Conservation (phyloP, 2,113 vertebrate species). For the Oreochromis spilurus region DNA sequence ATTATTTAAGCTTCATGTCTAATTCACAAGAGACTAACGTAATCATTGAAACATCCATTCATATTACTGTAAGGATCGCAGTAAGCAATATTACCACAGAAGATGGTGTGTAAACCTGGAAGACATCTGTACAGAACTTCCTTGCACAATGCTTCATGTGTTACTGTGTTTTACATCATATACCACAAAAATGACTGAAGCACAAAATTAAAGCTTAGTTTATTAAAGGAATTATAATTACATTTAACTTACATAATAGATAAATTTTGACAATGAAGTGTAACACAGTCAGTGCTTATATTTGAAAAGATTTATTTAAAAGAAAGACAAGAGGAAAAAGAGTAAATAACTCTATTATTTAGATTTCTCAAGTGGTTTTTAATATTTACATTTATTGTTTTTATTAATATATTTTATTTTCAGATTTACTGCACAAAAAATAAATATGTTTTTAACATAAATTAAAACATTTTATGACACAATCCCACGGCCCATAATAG, state of each 20-base stretch:
- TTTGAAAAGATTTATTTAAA: not conserved
- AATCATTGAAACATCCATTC: not conserved
- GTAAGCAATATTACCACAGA: not conserved
- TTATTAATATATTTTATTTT: not conserved
- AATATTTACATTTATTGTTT: not conserved
- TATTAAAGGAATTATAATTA: not conserved
- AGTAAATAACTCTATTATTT: not conserved
- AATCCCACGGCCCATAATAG: not conserved
- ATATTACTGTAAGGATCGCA: not conserved
- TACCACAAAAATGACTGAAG: not conserved
- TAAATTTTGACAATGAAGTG: not conserved
- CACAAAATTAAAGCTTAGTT: not conserved
- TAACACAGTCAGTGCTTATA: not conserved
- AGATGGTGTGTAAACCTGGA: not conserved
- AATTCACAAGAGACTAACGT: not conserved
- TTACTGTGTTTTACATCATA: not conserved
- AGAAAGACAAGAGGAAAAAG: not conserved
- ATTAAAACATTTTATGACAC: not conserved
- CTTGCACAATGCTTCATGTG: not conserved
- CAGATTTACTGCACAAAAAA: not conserved
- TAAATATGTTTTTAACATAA: not conserved
- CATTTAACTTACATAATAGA: not conserved
- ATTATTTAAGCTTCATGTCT: not conserved
- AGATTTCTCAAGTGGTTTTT: not conserved
- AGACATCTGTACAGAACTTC: not conserved